Evolutionary conservation across 53 echinoderm and acorn worm species (phyloP).

Genomic region (Holothuria leucospilota): DNA sequence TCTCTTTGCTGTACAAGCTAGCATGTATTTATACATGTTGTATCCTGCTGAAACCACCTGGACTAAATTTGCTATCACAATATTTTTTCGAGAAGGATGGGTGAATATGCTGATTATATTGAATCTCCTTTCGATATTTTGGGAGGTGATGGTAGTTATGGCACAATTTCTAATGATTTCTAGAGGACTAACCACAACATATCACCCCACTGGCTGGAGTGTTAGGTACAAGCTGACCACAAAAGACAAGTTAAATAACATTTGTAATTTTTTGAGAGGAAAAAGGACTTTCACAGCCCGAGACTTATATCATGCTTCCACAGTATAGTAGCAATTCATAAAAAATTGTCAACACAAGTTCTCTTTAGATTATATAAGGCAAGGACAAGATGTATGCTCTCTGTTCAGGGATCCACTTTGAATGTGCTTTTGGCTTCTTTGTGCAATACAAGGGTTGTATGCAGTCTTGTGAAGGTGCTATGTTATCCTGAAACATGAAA

Average conservation of each 20-base stretch:
- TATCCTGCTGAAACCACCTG: constrained; percentile 48
- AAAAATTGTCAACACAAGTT: not conserved
- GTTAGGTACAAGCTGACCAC: constrained; percentile 40
- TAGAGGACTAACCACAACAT: constrained; percentile 73
- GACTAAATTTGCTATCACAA: constrained; percentile 21
- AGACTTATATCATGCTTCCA: constrained; percentile 50
- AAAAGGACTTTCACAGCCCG: constrained; percentile 68
- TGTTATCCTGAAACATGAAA: too few relatives aligned
- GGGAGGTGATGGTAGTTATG: constrained; percentile 67
- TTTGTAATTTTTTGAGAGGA: constrained; percentile 82
- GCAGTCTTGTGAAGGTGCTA: too few relatives aligned
- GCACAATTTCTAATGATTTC: constrained; percentile 71
- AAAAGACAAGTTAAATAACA: constrained; percentile 65
- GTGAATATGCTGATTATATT: constrained; percentile 61
- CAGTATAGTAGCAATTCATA: constrained; percentile 14
- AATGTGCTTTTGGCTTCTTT: too few relatives aligned
- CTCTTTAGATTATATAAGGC: not conserved
- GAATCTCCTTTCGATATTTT: constrained; percentile 75
- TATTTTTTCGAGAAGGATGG: constrained; percentile 66
- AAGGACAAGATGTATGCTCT: too few relatives aligned
- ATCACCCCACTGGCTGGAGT: constrained; percentile 40
- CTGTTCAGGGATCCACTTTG: too few relatives aligned
- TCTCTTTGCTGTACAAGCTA: constrained; percentile 63
- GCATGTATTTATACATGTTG: constrained; percentile 59
- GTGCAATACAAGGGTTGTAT: too few relatives aligned